phyloP scores from a whole-genome alignment of 2,797 vertebrate genomes.

The Aplochiton taeniatus region DNA sequence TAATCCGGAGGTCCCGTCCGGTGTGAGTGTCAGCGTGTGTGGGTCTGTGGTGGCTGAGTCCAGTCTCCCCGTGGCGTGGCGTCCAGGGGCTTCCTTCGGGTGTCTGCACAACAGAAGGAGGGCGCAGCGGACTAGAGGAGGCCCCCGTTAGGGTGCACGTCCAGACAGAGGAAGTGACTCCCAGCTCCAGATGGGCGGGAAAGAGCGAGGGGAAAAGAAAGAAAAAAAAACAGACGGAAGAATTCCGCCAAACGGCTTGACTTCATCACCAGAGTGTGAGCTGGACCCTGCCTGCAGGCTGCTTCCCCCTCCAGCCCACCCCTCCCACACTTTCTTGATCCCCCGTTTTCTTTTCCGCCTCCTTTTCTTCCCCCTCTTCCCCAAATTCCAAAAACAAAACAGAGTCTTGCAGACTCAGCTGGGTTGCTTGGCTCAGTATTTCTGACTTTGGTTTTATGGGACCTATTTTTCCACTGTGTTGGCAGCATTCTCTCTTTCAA shows the following conservation, averaged over 20 bases:
- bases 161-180: conserved; percentile 74
- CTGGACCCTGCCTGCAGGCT: conserved; percentile 13
- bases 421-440: conserved; percentile 3
- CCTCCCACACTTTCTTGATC: conserved; percentile 21
- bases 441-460: conserved; percentile 15
- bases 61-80: conserved; percentile 27
- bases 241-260: conserved; percentile 74
- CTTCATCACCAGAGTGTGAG: conserved; percentile 65
- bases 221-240: conserved; percentile 43
- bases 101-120: conserved; percentile 59
- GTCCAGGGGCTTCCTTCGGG: conserved; percentile 49
- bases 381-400: conserved; percentile 13
- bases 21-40: conserved; percentile 12
- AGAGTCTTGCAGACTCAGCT: conserved; percentile 12
- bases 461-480: conserved; percentile 19
- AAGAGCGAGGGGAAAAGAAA: conserved; percentile 5
- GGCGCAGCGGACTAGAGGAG: conserved; percentile 54
- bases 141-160: conserved; percentile 48
- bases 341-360: conserved; percentile 14
- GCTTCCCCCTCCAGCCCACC: conserved; percentile 34
- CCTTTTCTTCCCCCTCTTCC: neutral
- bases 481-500: conserved; percentile 37
- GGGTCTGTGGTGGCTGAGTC: neutral
- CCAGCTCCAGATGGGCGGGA: conserved; percentile 68
- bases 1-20: conserved; percentile 27